Evolutionary conservation across 2,888 invertebrate species (phyloP).

Genomic region (Operophtera brumata): DNA sequence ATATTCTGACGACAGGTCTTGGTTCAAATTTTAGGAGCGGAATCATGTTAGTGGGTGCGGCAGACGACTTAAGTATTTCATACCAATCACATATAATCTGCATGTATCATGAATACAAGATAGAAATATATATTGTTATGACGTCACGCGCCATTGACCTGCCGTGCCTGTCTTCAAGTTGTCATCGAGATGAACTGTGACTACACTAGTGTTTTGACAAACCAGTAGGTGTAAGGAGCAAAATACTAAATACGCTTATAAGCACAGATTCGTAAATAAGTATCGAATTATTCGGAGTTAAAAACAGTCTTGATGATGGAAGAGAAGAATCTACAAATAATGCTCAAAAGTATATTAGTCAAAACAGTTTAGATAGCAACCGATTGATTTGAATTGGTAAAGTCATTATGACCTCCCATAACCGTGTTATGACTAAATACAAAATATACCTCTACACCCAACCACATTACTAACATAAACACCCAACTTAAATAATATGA

Average conservation of each 20-base stretch:
- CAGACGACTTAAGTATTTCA: conserved; percentile 38
- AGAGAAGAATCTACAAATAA: no score
- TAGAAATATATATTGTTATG: conserved; percentile 52
- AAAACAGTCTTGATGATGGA: background rate
- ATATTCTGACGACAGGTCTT: conserved; percentile 23
- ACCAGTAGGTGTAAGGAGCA: background rate
- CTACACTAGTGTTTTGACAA: conserved; percentile 4
- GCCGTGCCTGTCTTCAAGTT: conserved; percentile 40
- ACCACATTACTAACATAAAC: no score
- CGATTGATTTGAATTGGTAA: no score
- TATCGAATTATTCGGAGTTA: background rate
- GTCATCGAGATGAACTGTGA: conserved; percentile 19
- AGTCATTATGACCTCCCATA: no score
- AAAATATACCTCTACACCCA: no score
- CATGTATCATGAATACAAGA: conserved; percentile 44
- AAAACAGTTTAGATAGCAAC: no score
- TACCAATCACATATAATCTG: conserved; percentile 40
- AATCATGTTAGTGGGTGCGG: conserved; percentile 50
- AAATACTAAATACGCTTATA: background rate
- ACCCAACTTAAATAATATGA: background rate
- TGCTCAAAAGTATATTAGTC: no score
- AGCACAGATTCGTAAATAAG: background rate
- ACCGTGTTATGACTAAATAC: no score
- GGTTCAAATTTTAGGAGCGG: conserved; percentile 29
- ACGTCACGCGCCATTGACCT: conserved; percentile 73